Evolutionary conservation across 2,888 invertebrate genomes (phyloP).

Genomic region (Brachyopa scutellaris): DNA sequence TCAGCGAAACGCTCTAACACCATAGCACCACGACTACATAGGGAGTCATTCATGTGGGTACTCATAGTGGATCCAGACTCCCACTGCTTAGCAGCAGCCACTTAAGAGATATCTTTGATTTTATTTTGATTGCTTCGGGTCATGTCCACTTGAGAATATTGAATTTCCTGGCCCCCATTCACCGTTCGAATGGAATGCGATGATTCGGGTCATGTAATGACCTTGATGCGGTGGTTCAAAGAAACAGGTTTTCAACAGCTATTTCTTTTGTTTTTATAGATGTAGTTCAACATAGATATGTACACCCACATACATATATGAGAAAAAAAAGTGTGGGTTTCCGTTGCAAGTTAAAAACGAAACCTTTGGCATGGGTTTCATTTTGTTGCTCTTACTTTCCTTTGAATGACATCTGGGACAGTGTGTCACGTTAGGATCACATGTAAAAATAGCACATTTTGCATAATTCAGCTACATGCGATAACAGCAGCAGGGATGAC

Average conservation of each 20-base stretch:
- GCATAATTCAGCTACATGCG: constrained; percentile 41
- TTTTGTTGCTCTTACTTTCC: constrained; percentile 21
- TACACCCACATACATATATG: too few relatives aligned
- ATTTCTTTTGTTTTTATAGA: too few relatives aligned
- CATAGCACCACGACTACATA: constrained; percentile 7
- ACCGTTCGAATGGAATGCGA: constrained; percentile 8
- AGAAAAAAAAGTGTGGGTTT: too few relatives aligned
- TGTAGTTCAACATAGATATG: too few relatives aligned
- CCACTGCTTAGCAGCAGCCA: not conserved
- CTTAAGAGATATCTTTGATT: constrained; percentile 24
- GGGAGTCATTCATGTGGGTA: constrained; percentile 36
- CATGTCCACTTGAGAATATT: constrained; percentile 53
- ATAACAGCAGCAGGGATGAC: constrained; percentile 1
- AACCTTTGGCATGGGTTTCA: too few relatives aligned
- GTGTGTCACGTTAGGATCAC: constrained; percentile 59
- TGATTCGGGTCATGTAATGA: constrained; percentile 64
- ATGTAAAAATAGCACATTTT: constrained; percentile 51
- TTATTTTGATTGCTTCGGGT: constrained; percentile 40
- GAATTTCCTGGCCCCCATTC: constrained; percentile 27
- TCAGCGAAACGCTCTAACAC: not conserved
- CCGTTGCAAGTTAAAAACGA: too few relatives aligned
- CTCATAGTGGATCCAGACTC: too few relatives aligned
- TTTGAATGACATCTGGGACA: constrained; percentile 54
- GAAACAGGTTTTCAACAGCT: constrained; percentile 35
- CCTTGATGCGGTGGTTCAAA: constrained; percentile 59